phyloP scores from a whole-genome alignment of 1,140 invertebrate species.

The Periplaneta americana region DNA sequence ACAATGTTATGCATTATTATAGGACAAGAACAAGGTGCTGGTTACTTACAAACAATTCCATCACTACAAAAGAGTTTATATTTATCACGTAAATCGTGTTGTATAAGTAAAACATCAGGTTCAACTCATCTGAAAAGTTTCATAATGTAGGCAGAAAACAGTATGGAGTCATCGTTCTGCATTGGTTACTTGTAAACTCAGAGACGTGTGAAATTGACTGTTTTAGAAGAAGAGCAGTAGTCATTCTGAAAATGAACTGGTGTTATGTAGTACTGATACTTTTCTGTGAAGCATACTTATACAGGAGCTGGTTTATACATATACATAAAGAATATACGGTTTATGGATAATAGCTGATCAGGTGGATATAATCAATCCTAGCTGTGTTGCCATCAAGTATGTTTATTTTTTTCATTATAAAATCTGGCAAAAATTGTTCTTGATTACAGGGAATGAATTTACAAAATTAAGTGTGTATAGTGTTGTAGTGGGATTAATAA shows the following conservation, averaged over 20 bases:
- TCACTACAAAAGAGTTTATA: neutral
- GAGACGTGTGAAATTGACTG: neutral
- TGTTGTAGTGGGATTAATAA: too few relatives aligned
- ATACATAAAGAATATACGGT: neutral
- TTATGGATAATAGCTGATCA: neutral
- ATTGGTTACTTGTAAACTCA: neutral
- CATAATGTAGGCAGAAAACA: neutral
- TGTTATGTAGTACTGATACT: neutral
- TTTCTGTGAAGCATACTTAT: neutral
- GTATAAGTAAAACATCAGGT: neutral
- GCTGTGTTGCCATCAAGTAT: neutral
- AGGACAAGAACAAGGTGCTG: neutral
- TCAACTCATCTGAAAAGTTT: neutral
- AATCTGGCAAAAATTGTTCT: too few relatives aligned
- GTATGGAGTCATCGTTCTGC: neutral
- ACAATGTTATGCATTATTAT: neutral
- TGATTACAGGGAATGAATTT: neutral
- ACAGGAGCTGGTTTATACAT: neutral
- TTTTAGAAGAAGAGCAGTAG: neutral
- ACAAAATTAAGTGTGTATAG: neutral
- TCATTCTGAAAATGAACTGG: neutral
- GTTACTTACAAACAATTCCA: neutral
- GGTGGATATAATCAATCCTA: neutral
- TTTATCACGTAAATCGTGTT: neutral
- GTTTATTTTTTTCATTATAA: neutral